phyloP scores from a whole-genome alignment of 2,888 invertebrate genomes.

The Bibio marci region DNA sequence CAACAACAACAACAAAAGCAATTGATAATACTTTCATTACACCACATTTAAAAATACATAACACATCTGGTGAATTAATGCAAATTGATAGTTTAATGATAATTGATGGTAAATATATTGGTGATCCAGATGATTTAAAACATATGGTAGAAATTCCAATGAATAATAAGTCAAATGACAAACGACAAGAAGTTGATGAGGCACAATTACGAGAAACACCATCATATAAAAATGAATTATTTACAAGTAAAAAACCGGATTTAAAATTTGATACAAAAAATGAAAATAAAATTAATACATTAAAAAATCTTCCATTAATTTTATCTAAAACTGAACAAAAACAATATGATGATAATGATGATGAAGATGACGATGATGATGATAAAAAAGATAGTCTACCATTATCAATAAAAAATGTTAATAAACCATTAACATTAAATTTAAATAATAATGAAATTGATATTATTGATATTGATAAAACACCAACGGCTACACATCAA shows the following conservation, averaged over 20 bases:
- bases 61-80: slow-evolving; percentile 49
- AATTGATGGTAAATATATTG: slow-evolving; percentile 29
- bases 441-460: slow-evolving; percentile 14
- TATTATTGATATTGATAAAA: slow-evolving; percentile 23
- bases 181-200: too few relatives aligned
- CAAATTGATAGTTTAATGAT: slow-evolving; percentile 42
- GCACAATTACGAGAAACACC: background rate
- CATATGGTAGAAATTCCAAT: slow-evolving; percentile 25
- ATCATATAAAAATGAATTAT: slow-evolving; percentile 16
- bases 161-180: slow-evolving; percentile 6
- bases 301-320: slow-evolving; percentile 26
- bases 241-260: slow-evolving; percentile 18
- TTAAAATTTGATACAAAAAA: slow-evolving; percentile 27
- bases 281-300: slow-evolving; percentile 28
- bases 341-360: slow-evolving; percentile 5
- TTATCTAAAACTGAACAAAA: slow-evolving; percentile 8
- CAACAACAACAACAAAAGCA: too few relatives aligned
- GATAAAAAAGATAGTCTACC: slow-evolving; percentile 13
- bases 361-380: slow-evolving; percentile 16
- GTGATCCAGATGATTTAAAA: slow-evolving; percentile 29
- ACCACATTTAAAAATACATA: slow-evolving; percentile 56
- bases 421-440: slow-evolving; percentile 21
- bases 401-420: too few relatives aligned
- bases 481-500: slow-evolving; percentile 27
- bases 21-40: slow-evolving; percentile 21